Evolutionary conservation across 37 sponge, comb jelly and placozoan genomes (phyloP), one percentile per base, ranked within the genome.

Genomic region (Diacarnus erythraeanus): DNA sequence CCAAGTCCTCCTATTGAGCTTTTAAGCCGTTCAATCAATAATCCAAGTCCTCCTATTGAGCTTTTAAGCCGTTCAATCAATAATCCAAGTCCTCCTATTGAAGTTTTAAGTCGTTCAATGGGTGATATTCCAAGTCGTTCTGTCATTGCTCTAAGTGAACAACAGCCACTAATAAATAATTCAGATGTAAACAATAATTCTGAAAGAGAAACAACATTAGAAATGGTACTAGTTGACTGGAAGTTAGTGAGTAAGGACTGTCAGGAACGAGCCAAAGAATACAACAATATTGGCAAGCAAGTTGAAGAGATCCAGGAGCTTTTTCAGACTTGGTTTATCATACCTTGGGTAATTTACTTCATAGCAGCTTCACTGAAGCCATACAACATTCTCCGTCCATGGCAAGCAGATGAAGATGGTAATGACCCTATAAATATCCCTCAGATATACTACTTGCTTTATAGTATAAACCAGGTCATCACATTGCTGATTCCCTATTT

Each of bases 261-360:
- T 18, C 21, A 59, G 2, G 8, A 37, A 17, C n/a, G 33, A 38
- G 39, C 23, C 1, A 26, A 39, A 1, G 38, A 37, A n/a, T 76
- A 76, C 21, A 18, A 36, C 22, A 39, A 76, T 23, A 59, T 61
- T 61, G 77, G 77, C 1, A 38, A 76, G 3, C 59, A 76, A 15
- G 77, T 76, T 37, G n/a, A 76, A 9, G 26, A 1, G 33, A 39
- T 61, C 18, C 17, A 58, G 23, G 38, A 60, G 2, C 35, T 59
- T n/a, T 76, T 76, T 31, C 77, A 76, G 38, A 59, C 77, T 5
- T 76, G 77, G 77, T 76, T 76, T 26, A 76, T 60, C 12, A 2
- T 76, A 20, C 77, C 77, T 18, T 76, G 77, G 77, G 60, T 76
- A 20, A 76, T 76, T 38, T 76, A 59, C 29, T 39, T 76, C 38